Percentiles rank a stretch among this genome's conserved stretches.
phyloP scores from a whole-genome alignment of 2,113 vertebrate genomes.

The Azemiops feae region DNA sequence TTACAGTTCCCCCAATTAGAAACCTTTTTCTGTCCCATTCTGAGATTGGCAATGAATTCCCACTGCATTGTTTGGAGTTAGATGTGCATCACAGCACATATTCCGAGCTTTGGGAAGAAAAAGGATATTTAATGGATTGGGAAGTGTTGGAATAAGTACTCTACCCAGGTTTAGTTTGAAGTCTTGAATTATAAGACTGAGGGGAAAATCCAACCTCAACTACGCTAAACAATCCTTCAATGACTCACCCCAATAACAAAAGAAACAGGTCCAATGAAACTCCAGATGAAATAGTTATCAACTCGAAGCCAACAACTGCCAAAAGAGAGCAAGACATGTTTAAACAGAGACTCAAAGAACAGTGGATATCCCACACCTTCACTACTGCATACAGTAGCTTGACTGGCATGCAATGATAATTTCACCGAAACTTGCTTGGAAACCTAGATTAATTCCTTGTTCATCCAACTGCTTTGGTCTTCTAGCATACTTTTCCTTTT shows the following conservation, averaged over 20 bases:
- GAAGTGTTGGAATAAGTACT: not conserved
- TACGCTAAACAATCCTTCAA: not conserved
- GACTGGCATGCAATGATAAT: not conserved
- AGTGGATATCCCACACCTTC: not conserved
- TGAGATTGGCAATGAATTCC: not conserved
- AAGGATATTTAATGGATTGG: not conserved
- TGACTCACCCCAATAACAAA: slow-evolving; percentile 89
- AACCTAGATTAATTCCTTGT: too few relatives aligned
- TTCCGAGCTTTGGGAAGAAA: not conserved
- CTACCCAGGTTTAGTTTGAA: not conserved
- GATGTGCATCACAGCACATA: not conserved
- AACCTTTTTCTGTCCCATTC: not conserved
- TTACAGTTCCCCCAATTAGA: not conserved
- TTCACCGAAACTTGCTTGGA: not conserved
- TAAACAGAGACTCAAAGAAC: not conserved
- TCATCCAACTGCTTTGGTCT: not conserved
- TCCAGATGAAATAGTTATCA: slow-evolving; percentile 97
- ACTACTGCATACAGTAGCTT: not conserved
- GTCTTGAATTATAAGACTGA: too few relatives aligned
- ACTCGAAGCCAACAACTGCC: slow-evolving; percentile 89
- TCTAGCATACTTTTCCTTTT: not conserved
- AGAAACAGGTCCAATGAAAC: slow-evolving; percentile 91
- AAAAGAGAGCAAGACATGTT: not conserved
- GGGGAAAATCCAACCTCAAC: not conserved
- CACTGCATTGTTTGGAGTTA: not conserved